Percentiles rank a stretch among this genome's conserved stretches.
Evolutionary conservation across 2,797 vertebrate genomes (phyloP).

Genomic region (Enteromius thamalakanensis): DNA sequence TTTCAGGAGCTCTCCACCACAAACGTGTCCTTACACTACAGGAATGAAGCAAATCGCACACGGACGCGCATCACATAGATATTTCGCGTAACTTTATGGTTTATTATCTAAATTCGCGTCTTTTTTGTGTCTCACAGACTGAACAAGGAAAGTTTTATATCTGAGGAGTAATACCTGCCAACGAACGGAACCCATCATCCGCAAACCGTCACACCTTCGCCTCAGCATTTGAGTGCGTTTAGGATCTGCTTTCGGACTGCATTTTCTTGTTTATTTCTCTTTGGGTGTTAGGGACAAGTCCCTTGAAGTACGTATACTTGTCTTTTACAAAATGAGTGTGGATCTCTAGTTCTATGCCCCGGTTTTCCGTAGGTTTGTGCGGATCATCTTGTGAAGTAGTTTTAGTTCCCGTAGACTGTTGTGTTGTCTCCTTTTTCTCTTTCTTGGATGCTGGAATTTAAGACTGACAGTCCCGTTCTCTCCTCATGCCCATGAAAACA

Average conservation of each 20-base stretch:
- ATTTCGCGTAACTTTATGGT: slow-evolving; percentile 10
- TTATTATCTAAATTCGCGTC: background rate
- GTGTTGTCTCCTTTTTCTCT: slow-evolving; percentile 19
- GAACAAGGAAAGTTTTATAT: slow-evolving; percentile 41
- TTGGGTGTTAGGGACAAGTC: slow-evolving; percentile 36
- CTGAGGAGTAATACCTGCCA: slow-evolving; percentile 33
- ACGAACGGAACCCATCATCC: slow-evolving; percentile 13
- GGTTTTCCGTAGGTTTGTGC: slow-evolving; percentile 1
- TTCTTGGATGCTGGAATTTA: slow-evolving; percentile 55
- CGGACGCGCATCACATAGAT: background rate
- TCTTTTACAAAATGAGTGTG: slow-evolving; percentile 33
- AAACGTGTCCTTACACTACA: background rate
- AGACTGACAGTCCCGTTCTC: slow-evolving; percentile 52
- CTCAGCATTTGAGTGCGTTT: slow-evolving; percentile 4
- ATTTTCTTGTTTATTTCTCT: slow-evolving; percentile 10
- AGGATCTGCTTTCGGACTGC: slow-evolving; percentile 18
- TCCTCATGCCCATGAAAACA: slow-evolving; percentile 52
- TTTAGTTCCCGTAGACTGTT: slow-evolving; percentile 46
- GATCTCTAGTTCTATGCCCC: slow-evolving; percentile 16
- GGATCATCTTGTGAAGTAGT: slow-evolving; percentile 53
- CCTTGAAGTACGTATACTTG: slow-evolving; percentile 44
- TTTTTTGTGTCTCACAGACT: slow-evolving; percentile 1
- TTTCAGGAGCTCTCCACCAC: slow-evolving; percentile 21
- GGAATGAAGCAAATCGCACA: slow-evolving; percentile 23
- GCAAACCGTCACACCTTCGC: slow-evolving; percentile 36